Conservation (phyloP, 2,113 vertebrate genomes). For the Cettia cetti region DNA sequence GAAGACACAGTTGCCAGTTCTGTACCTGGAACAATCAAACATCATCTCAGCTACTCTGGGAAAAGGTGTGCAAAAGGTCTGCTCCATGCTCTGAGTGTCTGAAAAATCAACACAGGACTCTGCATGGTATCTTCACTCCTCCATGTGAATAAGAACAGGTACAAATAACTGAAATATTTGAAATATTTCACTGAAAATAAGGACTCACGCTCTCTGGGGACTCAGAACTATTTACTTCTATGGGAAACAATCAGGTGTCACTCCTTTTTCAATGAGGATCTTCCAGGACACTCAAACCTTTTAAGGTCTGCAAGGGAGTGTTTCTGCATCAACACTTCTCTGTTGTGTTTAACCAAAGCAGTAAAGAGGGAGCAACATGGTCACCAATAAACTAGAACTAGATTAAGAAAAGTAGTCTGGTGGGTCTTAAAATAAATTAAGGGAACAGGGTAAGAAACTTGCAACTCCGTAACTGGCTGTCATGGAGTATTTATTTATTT, state of each 20-base stretch:
- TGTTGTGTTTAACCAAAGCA: not conserved
- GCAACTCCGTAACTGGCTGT: not conserved
- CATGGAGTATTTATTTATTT: not conserved
- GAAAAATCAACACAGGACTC: not conserved
- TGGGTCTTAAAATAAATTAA: not conserved
- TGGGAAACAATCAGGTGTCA: not conserved
- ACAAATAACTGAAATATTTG: not conserved
- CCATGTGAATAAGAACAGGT: not conserved
- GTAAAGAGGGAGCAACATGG: not conserved
- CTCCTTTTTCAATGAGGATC: not conserved
- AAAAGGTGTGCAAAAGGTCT: not conserved
- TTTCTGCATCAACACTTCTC: not conserved
- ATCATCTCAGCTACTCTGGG: not conserved
- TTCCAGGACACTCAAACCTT: accelerated
- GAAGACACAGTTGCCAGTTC: not conserved
- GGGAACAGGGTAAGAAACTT: not conserved
- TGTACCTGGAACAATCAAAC: not conserved
- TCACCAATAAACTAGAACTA: not conserved
- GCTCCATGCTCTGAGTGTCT: not conserved
- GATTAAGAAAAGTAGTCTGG: not conserved
- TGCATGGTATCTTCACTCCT: not conserved
- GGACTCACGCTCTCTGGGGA: not conserved
- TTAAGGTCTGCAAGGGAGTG: not conserved
- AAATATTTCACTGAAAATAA: not conserved
- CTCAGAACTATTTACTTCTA: not conserved